Percentiles rank a stretch among this genome's conserved stretches.
phyloP scores from a whole-genome alignment of 2,888 invertebrate species.

The Stratiomys singularior region DNA sequence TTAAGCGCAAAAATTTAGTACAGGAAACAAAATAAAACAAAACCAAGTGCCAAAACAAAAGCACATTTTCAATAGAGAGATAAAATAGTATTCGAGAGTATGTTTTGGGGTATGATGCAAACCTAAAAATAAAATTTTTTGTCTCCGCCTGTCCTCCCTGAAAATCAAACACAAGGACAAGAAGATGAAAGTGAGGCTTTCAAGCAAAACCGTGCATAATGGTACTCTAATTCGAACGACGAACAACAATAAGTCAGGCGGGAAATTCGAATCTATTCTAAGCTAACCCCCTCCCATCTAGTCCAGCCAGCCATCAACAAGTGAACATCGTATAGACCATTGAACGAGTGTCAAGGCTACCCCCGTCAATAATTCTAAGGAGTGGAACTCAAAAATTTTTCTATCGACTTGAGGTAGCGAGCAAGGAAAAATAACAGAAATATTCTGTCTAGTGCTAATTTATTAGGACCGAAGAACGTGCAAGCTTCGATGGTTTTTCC shows the following conservation, averaged over 20 bases:
- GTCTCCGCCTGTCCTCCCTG: conserved; percentile 2
- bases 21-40: not conserved
- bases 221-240: not conserved
- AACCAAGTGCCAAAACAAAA: not conserved
- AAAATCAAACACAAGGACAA: not conserved
- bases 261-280: conserved; percentile 6
- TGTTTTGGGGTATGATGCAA: conserved; percentile 4
- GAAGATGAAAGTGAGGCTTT: not conserved
- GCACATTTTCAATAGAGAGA: not conserved
- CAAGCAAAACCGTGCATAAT: not conserved
- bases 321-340: conserved; percentile 2
- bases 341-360: conserved; percentile 24
- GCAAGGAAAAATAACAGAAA: not conserved
- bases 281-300: not conserved
- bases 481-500: not conserved
- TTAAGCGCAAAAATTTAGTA: not conserved
- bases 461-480: not conserved
- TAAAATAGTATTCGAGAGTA: not conserved
- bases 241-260: conserved; percentile 1
- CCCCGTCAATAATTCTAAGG: conserved; percentile 13
- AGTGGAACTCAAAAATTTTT: conserved; percentile 18
- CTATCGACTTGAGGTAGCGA: not conserved
- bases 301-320: conserved; percentile 9
- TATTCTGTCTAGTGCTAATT: not conserved
- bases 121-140: conserved; percentile 28